Base-by-base conservation (phyloP, 1,140 invertebrate species). In the Drosophila rufa region DNA sequence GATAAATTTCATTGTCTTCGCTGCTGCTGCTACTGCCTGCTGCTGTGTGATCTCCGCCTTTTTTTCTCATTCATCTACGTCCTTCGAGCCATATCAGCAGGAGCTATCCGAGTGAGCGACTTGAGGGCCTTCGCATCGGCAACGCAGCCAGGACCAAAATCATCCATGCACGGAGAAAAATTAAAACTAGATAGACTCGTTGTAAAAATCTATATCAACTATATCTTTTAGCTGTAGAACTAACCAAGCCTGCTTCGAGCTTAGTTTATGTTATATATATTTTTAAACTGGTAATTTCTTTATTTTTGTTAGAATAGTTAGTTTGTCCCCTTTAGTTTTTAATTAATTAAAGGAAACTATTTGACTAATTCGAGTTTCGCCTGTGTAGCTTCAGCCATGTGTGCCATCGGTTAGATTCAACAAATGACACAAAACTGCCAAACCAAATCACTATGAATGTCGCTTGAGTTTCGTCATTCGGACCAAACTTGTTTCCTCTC, bases 401-500 rank as follows among this genome's bases (percentile, higher is more conserved):
- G 58, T 75, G 78, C 59, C 86, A 79, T 77, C 75, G 75, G 61
- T 73, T 79, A 68, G 83, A 82, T 77, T 62, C 79, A 76, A 85
- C 80, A 87, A 92, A 92, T 92, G 91, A 92, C 86, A 85, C 74
- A 79, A 75, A 89, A 90, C 79, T 90, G 85, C 85, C 84, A 90
- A 89, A 75, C 80, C 80, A 87, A 84, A 89, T 89, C 84, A 84
- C 80, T 75, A 90, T 90, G 76, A 92, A 87, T 85, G 87, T 85
- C 86, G 89, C 82, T 84, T 71, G 77, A 79, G 85, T 90, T 84
- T 90, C 85, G 81, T 87, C 84, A 80, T 70, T 80, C 81, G 71
- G 70, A 75, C 68, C 84, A 67, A 60, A 75, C 58, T 76, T 76
- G 58, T 56, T 79, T 62, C 59, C 83, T 75, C 70, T 57, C 69